Base-by-base conservation (phyloP, 2,797 vertebrate species). In the Xerus rutilus region DNA sequence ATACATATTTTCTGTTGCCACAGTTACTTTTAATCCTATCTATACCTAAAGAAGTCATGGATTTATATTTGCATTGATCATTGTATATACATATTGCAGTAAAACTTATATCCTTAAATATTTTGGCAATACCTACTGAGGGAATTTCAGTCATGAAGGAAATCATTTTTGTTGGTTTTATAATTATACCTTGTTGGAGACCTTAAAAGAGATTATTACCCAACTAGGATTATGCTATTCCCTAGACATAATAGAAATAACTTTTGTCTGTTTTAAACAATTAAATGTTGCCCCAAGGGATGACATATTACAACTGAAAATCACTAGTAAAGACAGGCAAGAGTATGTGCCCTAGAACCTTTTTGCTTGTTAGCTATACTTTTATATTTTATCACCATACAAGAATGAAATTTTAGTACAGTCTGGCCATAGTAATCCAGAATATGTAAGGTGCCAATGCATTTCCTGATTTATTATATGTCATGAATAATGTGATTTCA, bases 21-120 rank as follows among this genome's bases (percentile, higher is more conserved):
- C 9, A 20, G 5, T 77, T 77, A n/a, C 47, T 89, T 82, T 52
- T 83, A 70, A 65, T 28, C 30, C 45, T 82, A 11, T 70, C 0
- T 54, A 59, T 83, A 57, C 6, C 14, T 79, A 43, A 14, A 35
- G 25, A 85, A 73, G 35, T 78, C 30, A 67, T 13, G 69, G n/a
- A 72, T 3, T 81, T 89, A 85, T 30, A 59, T 77, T 79, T 79
- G 28, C 57, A 30, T 83, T 52, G 15, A 54, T 35, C 47, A 35
- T 28, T 28, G 3, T 89, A n/a, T 79, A 20, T n/a, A 65, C 28
- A 23, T 65, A 73, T 32, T 52, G 9, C n/a, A 72, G 39, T 81
- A 77, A 86, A 92, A 57, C 17, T 89, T 57, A 49, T 89, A 23
- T 90, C 87, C 45, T 14, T 83, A 95, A 94, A 72, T 97, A 39